Base-by-base conservation (phyloP, 2,888 invertebrate genomes). In the Cryptus armator region DNA sequence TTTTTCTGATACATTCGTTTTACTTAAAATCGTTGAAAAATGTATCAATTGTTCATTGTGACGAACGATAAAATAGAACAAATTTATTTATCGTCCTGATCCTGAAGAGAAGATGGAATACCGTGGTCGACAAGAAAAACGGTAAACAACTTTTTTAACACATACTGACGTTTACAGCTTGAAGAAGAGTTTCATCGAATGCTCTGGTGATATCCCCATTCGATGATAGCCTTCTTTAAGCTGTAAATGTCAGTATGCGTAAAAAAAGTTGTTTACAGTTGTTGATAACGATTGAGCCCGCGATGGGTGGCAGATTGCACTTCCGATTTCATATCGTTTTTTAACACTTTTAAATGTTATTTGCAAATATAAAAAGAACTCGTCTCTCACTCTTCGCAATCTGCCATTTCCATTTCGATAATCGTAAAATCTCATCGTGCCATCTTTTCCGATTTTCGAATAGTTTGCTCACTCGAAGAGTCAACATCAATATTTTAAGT, bases 401-500 rank as follows among this genome's bases (percentile, higher is more conserved):
- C 16, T 66, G 64, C 16, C 64, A 66, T 19, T 66, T 66, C 37
- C 43, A 43, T 66, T 66, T 37, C 37, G 64, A 66, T 56, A 48
- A 59, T 66, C 43, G 37, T 16, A 16, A 14, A 43, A 66, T 66
- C 16, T 16, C 37, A 37, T 37, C 37, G 64, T 43, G 16, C 12
- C 19, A 9, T n/a, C 64, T 16, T 43, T 14, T 2, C 6, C 16
- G 64, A 64, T 64, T 64, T n/a, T 46, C 46, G 29, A 68, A 68
- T 53, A 6, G 48, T 70, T 53, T 53, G 16, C 19, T 70, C 32
- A 24, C 46, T 43, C 37, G 43, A 44, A 19, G 46, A n/a, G 64
- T 66, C 64, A 66, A 66, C 64, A 43, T 43, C 44, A 62, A 62
- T 46, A 62, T 32, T 46, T 74, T 46, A 32, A 46, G 59, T 29